Evolutionary conservation across 1,140 invertebrate species (phyloP), one percentile per base, ranked within the genome.

Genomic region (Diabrotica undecimpunctata): DNA sequence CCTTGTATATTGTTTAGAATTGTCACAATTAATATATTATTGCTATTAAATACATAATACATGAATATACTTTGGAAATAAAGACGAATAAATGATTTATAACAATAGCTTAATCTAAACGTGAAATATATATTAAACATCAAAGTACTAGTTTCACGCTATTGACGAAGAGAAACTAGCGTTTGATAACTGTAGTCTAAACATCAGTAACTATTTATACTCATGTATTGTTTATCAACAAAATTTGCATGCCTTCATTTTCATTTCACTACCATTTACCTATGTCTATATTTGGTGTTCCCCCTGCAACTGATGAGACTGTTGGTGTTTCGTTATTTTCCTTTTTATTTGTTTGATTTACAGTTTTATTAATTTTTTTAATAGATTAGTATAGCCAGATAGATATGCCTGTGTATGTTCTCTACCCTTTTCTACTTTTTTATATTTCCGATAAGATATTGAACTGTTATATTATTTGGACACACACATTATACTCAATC

Each of bases 281-380:
- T 46, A 25, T 25, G 25, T 25, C 25, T n/a, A 46, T 46, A 46
- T 5, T 46, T 46, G 41, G 41, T 46, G 14, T 9, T 61, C 7
- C 25, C 25, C 25, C 11, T 62, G 61, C 52, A 54, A 54, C 54
- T 54, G 36, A 54, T 13, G 39, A 77, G 79, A 77, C 79, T 79
- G 79, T 79, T 79, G 79, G 78, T 80, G 78, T 79, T 78, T 78
- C 75, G 66, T 60, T 66, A 64, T 64, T 57, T 70, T 66, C 58
- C 39, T 62, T 57, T 67, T 56, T 36, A 51, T 67, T 67, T 66
- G 39, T 52, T 66, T 66, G 50, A 13, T n/a, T 46, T 10, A 46
- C n/a, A 46, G n/a, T 46, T 6, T 46, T 46, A 39, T 65, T 70
- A 14, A 65, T 69, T 64, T 62, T 54, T 13, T 10, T 64, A 64